These are phyloP conservation scores for Bilobella aurantiaca DNA, from an alignment of 1,140 invertebrate species.

Conservation along the genomic window DNA sequence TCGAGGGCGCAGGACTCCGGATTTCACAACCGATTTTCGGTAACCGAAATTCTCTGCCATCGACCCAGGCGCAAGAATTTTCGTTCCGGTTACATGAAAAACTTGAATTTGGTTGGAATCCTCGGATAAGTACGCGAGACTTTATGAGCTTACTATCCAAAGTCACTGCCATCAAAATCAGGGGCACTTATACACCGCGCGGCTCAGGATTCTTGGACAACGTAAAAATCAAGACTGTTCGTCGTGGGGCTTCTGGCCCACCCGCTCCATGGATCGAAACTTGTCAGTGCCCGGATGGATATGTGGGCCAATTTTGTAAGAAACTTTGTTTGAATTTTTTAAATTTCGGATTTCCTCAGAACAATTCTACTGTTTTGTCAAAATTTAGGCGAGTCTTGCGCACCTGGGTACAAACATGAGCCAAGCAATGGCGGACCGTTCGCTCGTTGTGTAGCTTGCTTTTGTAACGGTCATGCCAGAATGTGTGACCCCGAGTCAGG, in stretches of 20 bases:
- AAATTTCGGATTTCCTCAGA: background rate
- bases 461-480: constrained; percentile 82
- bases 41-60: constrained; percentile 74
- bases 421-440: constrained; percentile 82
- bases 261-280: constrained; percentile 86
- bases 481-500: constrained; percentile 82
- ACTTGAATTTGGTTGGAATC: constrained; percentile 81
- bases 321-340: background rate
- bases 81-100: constrained; percentile 81
- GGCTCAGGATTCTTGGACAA: constrained; percentile 76
- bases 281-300: constrained; percentile 84
- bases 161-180: constrained; percentile 84
- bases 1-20: constrained; percentile 70
- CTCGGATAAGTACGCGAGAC: constrained; percentile 65
- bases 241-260: constrained; percentile 62
- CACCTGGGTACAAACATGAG: constrained; percentile 81
- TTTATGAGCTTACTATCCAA: constrained; percentile 88
- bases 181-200: constrained; percentile 73
- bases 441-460: constrained; percentile 84
- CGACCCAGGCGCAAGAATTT: constrained; percentile 57
- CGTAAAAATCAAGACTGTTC: constrained; percentile 73
- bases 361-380: constrained; percentile 19
- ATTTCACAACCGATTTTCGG: constrained; percentile 83
- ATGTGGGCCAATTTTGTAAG: constrained; percentile 47
- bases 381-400: constrained; percentile 90